Base-by-base conservation (phyloP, 2,113 vertebrate genomes). In the Zapus hudsonius region DNA sequence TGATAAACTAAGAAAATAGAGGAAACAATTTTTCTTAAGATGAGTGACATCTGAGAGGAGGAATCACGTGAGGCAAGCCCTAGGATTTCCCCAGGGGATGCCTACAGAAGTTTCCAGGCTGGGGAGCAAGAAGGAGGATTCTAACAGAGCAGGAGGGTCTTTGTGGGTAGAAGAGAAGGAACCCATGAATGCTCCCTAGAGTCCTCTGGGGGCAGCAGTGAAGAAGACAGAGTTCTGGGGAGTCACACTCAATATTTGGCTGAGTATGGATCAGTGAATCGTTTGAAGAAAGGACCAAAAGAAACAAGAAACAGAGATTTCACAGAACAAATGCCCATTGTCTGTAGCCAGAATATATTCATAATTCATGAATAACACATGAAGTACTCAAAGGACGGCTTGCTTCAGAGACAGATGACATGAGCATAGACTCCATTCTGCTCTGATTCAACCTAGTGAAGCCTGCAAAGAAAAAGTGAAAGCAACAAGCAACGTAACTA, bases 1-100 rank as follows among this genome's bases (percentile, higher is more conserved):
- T 76, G 44, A 59, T 69, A 22, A 84, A 55, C 81, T 74, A 90
- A 84, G 87, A 75, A 91, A 87, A 95, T 67, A 90, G 15, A 25
- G 33, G 44, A 88, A 85, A 89, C 29, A 85, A 76, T 67, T 44
- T 31, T 80, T 87, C 42, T 92, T 59, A 66, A 42, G 55, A 44
- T 64, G 1, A 81, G 29, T 72, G 42, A 25, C 23, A 72, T 13
- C 7, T 70, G 29, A 78, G 20, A 81, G 27, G 8, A 29, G 29
- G 31, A 91, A 86, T 55, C 11, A 44, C 6, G n/a, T 2, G 11
- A 73, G 19, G n/a, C 52, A 7, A 67, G 40, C 7, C 33, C n/a
- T 76, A 52, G 12, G 17, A 76, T 27, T 38, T 7, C 40, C 7
- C 9, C 4, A 61, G 52, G 25, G 61, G 57, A 82, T 4, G 17